These are phyloP conservation scores for Hydrotaea diabolus DNA, from an alignment of 2,888 invertebrate species.

Conservation along the genomic window DNA sequence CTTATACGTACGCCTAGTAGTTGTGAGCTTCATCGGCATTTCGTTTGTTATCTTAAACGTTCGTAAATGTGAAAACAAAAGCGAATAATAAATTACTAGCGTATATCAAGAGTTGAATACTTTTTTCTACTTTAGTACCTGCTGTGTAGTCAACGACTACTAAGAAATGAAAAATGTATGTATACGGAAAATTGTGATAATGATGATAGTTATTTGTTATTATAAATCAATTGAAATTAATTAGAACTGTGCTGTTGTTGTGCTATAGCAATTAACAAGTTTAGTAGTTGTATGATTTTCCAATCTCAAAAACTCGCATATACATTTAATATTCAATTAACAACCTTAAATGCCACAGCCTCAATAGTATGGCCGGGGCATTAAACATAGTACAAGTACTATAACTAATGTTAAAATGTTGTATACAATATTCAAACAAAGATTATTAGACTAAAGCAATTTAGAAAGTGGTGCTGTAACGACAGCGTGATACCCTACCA, in stretches of 20 bases:
- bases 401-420: too few species aligned
- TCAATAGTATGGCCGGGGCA: too few species aligned
- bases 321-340: too few species aligned
- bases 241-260: conserved; percentile 42
- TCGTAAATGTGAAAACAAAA: conserved; percentile 16
- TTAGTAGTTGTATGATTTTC: background rate
- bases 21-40: conserved; percentile 1
- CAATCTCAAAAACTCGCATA: too few species aligned
- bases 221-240: conserved; percentile 58
- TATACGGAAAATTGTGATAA: conserved; percentile 36
- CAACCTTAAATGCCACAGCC: too few species aligned
- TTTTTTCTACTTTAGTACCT: background rate
- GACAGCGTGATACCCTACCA: too few species aligned
- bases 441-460: too few species aligned
- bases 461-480: too few species aligned
- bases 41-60: background rate
- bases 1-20: conserved; percentile 22
- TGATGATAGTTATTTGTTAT: conserved; percentile 53
- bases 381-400: too few species aligned
- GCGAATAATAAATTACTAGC: conserved; percentile 24
- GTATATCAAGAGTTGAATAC: background rate
- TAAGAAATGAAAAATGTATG: background rate
- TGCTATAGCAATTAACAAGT: conserved; percentile 36
- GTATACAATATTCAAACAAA: background rate
- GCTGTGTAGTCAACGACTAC: too few species aligned